Conservation (phyloP, 2,797 vertebrate genomes). For the Mus minutoides region DNA sequence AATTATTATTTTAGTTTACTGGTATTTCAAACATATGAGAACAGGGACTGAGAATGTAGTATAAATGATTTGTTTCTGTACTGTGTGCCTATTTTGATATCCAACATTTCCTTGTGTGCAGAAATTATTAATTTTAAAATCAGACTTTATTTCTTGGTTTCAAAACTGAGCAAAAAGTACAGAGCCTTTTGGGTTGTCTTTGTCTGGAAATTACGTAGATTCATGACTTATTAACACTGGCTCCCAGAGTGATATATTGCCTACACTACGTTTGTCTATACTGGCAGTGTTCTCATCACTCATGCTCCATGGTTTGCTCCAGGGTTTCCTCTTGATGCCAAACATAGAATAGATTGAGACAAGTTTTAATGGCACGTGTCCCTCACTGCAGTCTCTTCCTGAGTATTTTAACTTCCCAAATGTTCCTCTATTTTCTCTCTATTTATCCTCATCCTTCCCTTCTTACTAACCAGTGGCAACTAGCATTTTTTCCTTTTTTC, state of each 20-base stretch:
- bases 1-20: conserved; percentile 12
- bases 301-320: background rate
- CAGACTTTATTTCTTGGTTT: background rate
- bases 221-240: background rate
- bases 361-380: no score
- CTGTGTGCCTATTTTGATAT: conserved; percentile 4
- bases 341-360: background rate
- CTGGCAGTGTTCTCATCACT: background rate
- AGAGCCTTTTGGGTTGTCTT: background rate
- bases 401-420: background rate
- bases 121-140: background rate
- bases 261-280: background rate
- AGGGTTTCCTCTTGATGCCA: background rate
- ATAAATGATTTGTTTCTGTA: background rate
- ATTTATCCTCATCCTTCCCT: background rate
- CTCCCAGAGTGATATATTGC: no score
- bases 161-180: background rate
- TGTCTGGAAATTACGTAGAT: background rate
- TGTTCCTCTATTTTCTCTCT: background rate
- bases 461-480: background rate
- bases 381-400: background rate
- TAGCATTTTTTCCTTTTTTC: background rate
- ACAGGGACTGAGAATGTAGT: background rate
- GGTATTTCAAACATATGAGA: conserved; percentile 17
- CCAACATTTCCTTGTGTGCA: background rate